Evolutionary conservation across 2,797 vertebrate species (phyloP), one percentile per base, ranked within the genome.

Genomic region (Phalloptychus januarius): DNA sequence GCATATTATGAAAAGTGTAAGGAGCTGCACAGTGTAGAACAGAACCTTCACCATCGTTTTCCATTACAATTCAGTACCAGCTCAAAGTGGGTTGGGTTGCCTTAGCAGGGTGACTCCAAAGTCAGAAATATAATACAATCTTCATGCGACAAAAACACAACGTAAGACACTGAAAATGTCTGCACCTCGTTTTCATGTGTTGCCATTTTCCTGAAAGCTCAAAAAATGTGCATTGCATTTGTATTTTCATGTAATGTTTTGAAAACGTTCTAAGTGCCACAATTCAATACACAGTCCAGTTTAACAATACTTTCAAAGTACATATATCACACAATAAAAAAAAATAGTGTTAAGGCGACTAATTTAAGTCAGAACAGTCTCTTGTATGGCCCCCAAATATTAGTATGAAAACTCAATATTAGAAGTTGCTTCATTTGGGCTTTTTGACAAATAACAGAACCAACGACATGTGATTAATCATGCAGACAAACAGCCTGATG

Each of bases 401-500:
- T 69, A 28, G 65, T n/a, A 42, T 25, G 65, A 69, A 69, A 67
- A 67, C 36, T 38, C 36, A 67, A n/a, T n/a, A 13, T 42, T 25
- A 42, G 40, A 63, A 75, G 38, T 23, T 56, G 31, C 15, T 56
- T 56, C 38, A 28, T n/a, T 56, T 56, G 56, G 52, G 33, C 10
- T 33, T 71, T 44, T 71, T 13, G 23, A 73, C 7, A 54, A 54
- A 52, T 54, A 40, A 40, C 18, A 73, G 42, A 45, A 46, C 38
- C 31, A 63, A 46, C 52, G 56, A 52, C 38, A 48, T 52, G 56
- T 67, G 58, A 73, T 74, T 50, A 67, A 74, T 69, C 12, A 44
- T 70, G 52, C 15, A 72, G 40, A 15, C 7, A 33, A 79, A 45
- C 72, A 58, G 50, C 71, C 69, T 72, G 77, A 69, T 71, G 50